Evolutionary conservation across 2,113 vertebrate species (phyloP).

Genomic region (Cyprinodon tularosa): DNA sequence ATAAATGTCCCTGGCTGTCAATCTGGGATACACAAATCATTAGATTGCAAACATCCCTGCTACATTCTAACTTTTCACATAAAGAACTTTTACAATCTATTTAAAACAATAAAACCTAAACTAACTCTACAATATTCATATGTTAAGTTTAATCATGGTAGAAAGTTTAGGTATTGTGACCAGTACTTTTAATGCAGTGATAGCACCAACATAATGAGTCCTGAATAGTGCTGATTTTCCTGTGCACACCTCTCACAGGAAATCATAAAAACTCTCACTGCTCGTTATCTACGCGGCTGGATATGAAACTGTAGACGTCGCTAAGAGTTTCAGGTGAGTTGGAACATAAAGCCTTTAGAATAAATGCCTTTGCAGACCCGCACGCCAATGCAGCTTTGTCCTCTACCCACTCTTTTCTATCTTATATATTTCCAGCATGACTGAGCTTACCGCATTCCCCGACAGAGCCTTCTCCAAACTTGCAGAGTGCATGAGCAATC

Average conservation of each 20-base stretch:
- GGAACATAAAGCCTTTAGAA: neutral
- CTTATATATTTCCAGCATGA: conserved; percentile 62
- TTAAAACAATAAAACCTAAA: neutral
- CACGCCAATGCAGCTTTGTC: conserved; percentile 24
- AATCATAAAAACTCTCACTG: conserved; percentile 69
- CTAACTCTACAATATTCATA: neutral
- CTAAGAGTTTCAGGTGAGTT: conserved; percentile 42
- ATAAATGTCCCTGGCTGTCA: neutral
- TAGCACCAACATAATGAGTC: conserved; percentile 74
- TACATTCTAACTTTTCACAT: neutral
- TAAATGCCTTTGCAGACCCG: conserved; percentile 4
- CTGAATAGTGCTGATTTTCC: conserved; percentile 72
- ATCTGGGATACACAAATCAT: neutral
- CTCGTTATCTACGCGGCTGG: conserved; percentile 70
- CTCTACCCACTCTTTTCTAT: conserved; percentile 58
- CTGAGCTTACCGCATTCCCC: conserved; percentile 67
- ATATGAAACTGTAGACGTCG: conserved; percentile 47
- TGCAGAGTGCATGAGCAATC: conserved; percentile 72
- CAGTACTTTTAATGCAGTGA: conserved; percentile 74
- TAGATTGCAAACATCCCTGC: neutral
- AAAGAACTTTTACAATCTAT: neutral
- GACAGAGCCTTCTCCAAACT: conserved; percentile 74
- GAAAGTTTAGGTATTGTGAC: conserved; percentile 60
- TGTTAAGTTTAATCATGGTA: conserved; percentile 18
- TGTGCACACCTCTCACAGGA: conserved; percentile 67